Conservation (phyloP, 2,113 vertebrate species). For the Sialia sialis region DNA sequence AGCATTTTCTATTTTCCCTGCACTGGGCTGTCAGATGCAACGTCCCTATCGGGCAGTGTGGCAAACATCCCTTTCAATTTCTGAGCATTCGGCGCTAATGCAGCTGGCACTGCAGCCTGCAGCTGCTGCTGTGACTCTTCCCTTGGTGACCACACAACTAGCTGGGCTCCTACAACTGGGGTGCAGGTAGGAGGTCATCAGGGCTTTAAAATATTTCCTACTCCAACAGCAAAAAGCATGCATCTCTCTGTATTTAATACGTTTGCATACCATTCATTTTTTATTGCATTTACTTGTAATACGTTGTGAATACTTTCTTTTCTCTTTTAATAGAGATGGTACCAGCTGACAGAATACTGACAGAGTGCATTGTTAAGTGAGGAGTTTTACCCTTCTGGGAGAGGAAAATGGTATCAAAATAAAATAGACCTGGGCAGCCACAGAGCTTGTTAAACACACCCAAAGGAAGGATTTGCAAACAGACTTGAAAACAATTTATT, state of each 20-base stretch:
- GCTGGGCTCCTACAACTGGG: background rate
- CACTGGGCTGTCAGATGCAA: background rate
- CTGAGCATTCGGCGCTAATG: accelerated
- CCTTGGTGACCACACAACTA: background rate
- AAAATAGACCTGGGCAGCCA: background rate
- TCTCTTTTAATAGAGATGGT: background rate
- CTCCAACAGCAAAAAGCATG: background rate
- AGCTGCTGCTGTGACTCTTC: background rate
- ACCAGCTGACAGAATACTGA: background rate
- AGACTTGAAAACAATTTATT: background rate
- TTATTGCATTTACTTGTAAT: background rate
- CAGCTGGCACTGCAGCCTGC: background rate
- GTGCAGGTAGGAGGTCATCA: background rate
- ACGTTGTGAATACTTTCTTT: background rate
- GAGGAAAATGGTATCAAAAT: background rate
- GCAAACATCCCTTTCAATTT: background rate
- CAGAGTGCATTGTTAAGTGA: background rate
- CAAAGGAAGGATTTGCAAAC: background rate
- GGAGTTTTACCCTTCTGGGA: background rate
- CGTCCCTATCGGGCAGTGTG: background rate
- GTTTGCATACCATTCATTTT: background rate
- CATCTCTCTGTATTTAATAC: background rate
- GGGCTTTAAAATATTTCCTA: background rate
- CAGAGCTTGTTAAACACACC: background rate
- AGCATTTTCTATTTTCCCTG: background rate